Conservation (phyloP, 2,113 vertebrate species). For the Urocynchramus pylzowi region DNA sequence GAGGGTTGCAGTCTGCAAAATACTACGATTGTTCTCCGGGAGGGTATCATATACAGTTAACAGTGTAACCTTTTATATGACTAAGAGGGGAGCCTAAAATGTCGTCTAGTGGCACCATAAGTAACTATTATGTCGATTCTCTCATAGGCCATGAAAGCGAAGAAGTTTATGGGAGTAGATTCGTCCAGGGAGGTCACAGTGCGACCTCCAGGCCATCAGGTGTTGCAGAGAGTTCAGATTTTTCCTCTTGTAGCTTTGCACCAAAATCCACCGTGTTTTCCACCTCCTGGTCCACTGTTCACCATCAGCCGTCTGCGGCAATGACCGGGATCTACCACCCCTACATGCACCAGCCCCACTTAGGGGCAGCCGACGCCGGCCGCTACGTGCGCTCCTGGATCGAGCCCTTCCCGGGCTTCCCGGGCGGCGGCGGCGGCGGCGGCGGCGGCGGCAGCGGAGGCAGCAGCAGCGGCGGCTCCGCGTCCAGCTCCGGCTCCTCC, state of each 20-base stretch:
- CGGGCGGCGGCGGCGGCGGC: conserved; percentile 59
- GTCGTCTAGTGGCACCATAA: conserved; percentile 94
- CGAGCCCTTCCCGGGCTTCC: conserved; percentile 88
- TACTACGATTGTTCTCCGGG: conserved; percentile 95
- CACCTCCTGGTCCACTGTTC: conserved; percentile 89
- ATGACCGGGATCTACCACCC: conserved; percentile 93
- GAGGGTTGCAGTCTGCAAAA: conserved; percentile 94
- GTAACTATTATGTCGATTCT: conserved; percentile 97
- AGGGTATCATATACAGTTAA: conserved; percentile 86
- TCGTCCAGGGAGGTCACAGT: conserved; percentile 84
- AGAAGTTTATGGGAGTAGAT: conserved; percentile 90
- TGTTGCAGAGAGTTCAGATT: conserved; percentile 87
- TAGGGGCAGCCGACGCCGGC: conserved; percentile 83
- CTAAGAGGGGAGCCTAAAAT: conserved; percentile 89
- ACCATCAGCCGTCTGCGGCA: conserved; percentile 81
- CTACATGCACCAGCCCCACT: conserved; percentile 87
- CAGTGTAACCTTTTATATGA: conserved; percentile 93
- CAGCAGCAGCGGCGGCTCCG: conserved; percentile 48
- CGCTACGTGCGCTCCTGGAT: conserved; percentile 97
- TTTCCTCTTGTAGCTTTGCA: conserved; percentile 95
- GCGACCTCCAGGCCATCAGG: conserved; percentile 89
- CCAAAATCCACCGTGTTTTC: conserved; percentile 92
- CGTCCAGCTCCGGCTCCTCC: conserved; percentile 60
- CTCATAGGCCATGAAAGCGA: conserved; percentile 93
- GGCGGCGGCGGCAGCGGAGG: conserved; percentile 15